phyloP scores from a whole-genome alignment of 2,888 invertebrate genomes.

The Dolichopus griseipennis region DNA sequence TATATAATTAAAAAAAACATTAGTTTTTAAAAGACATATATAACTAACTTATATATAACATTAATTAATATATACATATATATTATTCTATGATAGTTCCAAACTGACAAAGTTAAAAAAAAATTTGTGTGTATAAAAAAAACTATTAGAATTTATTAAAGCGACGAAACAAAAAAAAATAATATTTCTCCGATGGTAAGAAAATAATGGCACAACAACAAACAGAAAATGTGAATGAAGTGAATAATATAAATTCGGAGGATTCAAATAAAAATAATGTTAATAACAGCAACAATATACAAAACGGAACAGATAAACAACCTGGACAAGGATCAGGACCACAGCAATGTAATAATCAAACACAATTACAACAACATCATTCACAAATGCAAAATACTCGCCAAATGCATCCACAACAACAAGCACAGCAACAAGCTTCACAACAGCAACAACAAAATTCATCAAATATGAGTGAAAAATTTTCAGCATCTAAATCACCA shows the following conservation, averaged over 20 bases:
- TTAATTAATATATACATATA: background rate
- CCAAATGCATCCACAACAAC: slow-evolving; percentile 28
- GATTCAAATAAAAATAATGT: slow-evolving; percentile 21
- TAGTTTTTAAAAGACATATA: background rate
- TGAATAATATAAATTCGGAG: slow-evolving; percentile 24
- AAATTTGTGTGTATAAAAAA: background rate
- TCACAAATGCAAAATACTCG: slow-evolving; percentile 14
- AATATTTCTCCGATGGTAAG: background rate
- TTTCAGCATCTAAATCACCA: slow-evolving; percentile 19
- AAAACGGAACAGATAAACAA: slow-evolving; percentile 12
- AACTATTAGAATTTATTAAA: background rate
- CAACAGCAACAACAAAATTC: slow-evolving; percentile 24
- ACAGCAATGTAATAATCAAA: slow-evolving; percentile 32
- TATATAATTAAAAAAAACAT: slow-evolving; percentile 9
- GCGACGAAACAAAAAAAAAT: background rate
- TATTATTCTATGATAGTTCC: background rate
- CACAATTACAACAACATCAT: slow-evolving; percentile 29
- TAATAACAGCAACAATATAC: slow-evolving; percentile 10
- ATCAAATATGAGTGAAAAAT: slow-evolving; percentile 18
- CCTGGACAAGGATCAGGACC: slow-evolving; percentile 19
- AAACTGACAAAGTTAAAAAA: background rate
- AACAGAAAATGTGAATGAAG: slow-evolving; percentile 28
- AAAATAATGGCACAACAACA: slow-evolving; percentile 31
- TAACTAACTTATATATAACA: no score
- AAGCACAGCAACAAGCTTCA: slow-evolving; percentile 31